phyloP scores from a whole-genome alignment of 2,797 vertebrate genomes.

The Oreochromis grahami region DNA sequence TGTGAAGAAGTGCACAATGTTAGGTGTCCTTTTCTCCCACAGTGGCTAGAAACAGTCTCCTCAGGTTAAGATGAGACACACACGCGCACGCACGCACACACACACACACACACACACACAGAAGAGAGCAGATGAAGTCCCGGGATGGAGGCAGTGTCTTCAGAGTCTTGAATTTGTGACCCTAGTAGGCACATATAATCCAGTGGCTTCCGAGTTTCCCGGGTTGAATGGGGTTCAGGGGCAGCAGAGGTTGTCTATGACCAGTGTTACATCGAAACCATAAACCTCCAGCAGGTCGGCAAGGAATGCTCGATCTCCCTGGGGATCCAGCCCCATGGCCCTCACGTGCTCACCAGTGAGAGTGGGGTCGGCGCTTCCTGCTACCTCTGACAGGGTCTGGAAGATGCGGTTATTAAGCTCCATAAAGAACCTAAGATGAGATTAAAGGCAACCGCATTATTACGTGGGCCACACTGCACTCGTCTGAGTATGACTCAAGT shows the following conservation, averaged over 20 bases:
- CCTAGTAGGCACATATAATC: conserved; percentile 55
- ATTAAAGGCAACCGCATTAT: not conserved
- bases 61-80: conserved; percentile 35
- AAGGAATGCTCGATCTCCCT: conserved; percentile 91
- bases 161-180: conserved; percentile 34
- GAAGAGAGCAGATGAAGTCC: conserved; percentile 31
- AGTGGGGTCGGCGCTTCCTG: conserved; percentile 88
- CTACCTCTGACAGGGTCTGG: conserved; percentile 92
- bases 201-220: conserved; percentile 15
- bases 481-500: not conserved
- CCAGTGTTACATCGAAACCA: conserved; percentile 90
- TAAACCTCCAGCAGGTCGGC: conserved; percentile 94
- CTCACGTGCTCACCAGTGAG: conserved; percentile 91
- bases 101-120: conserved; percentile 21
- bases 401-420: conserved; percentile 98
- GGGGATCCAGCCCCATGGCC: conserved; percentile 75
- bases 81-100: conserved; percentile 1
- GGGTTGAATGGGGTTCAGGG: conserved; percentile 66
- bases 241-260: conserved; percentile 97
- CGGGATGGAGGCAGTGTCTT: conserved; percentile 62
- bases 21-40: conserved; percentile 3
- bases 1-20: not conserved
- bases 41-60: conserved; percentile 9
- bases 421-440: conserved; percentile 88
- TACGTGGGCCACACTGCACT: not conserved